phyloP scores from a whole-genome alignment of 1,140 invertebrate genomes.

The Tribolium madens region DNA sequence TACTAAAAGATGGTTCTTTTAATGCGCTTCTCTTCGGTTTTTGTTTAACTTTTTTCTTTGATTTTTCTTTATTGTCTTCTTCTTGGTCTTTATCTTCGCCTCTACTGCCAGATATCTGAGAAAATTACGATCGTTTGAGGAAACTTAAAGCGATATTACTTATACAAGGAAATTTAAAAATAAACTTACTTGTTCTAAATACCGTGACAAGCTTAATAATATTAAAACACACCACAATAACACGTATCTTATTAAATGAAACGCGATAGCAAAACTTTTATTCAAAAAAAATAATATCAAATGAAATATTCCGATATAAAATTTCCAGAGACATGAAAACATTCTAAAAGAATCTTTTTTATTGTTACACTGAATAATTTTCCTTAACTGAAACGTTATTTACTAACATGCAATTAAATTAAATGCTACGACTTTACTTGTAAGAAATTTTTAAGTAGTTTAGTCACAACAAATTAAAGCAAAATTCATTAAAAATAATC shows the following conservation, averaged over 20 bases:
- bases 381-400: background rate
- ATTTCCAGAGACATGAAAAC: slow-evolving; percentile 9
- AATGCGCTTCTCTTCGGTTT: slow-evolving; percentile 40
- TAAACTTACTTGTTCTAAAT: slow-evolving; percentile 49
- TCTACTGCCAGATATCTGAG: slow-evolving; percentile 44
- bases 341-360: background rate
- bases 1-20: slow-evolving; percentile 54
- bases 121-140: background rate
- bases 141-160: background rate
- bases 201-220: slow-evolving; percentile 45
- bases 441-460: background rate
- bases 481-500: slow-evolving; percentile 16
- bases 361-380: background rate
- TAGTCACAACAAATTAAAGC: background rate
- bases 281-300: background rate
- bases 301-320: background rate
- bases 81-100: slow-evolving; percentile 2
- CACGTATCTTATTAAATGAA: slow-evolving; percentile 1
- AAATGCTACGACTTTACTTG: background rate
- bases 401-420: background rate
- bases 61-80: slow-evolving; percentile 26
- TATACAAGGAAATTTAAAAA: slow-evolving; percentile 26
- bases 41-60: slow-evolving; percentile 3
- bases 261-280: background rate
- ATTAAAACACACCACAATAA: slow-evolving; percentile 36